phyloP scores from a whole-genome alignment of 2,888 invertebrate genomes.

The Ectemnius continuus region DNA sequence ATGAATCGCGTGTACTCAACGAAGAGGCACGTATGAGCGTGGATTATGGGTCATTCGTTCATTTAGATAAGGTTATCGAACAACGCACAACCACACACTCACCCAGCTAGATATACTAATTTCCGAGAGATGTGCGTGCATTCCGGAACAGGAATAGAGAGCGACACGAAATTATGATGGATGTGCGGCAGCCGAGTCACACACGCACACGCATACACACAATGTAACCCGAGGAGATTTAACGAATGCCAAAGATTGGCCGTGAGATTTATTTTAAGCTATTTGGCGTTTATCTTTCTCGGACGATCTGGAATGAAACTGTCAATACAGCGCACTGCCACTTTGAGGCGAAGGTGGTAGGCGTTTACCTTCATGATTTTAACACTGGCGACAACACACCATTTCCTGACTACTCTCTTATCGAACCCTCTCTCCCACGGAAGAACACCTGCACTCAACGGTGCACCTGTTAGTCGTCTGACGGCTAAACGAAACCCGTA shows the following conservation, averaged over 20 bases:
- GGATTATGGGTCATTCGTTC: conserved; percentile 3
- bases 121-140: background rate
- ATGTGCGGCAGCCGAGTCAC: too few species aligned
- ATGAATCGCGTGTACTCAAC: background rate
- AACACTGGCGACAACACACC: background rate
- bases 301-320: conserved; percentile 8
- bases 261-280: background rate
- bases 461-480: too few species aligned
- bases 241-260: background rate
- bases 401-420: conserved; percentile 11
- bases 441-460: too few species aligned
- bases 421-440: background rate
- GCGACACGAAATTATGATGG: too few species aligned
- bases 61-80: conserved; percentile 6
- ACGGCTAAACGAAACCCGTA: too few species aligned
- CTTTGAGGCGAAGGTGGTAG: background rate
- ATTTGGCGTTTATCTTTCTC: conserved; percentile 5
- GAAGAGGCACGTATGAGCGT: background rate
- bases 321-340: conserved; percentile 3
- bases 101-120: background rate
- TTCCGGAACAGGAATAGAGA: too few species aligned
- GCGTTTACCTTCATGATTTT: conserved; percentile 16
- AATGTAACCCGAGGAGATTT: background rate
- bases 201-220: too few species aligned
- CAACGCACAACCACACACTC: too few species aligned